Evolutionary conservation across 2,888 invertebrate species (phyloP), one percentile per base, ranked within the genome.

Genomic region (Labia minor): DNA sequence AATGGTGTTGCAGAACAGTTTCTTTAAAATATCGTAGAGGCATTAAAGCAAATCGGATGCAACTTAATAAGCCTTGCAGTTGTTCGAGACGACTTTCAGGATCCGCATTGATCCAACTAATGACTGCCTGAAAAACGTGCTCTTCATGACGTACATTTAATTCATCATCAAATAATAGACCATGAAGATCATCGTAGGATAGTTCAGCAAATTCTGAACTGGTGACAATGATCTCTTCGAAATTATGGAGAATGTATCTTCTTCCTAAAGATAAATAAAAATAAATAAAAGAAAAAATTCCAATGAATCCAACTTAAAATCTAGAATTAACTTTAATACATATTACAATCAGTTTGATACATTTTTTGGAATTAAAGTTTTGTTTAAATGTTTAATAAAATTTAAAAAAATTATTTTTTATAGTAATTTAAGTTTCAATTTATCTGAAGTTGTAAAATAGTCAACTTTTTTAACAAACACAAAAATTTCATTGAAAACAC

Each of bases 121-220:
- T 83, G 16, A 89, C 81, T 1, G 88, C 87, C 75, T 88, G 86
- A 76, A 89, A 89, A 11, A 89, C 88, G 67, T 83, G 80, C 76
- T 88, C 87, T 78, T 90, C 90, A 72, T 82, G 83, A 69, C 82
- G 81, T 19, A 87, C 85, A 76, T 90, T 90, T 64, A 91, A 77
- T 73, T 86, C 84, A 73, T 90, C 90, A 73, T 88, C 86, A 65
- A 80, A 77, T 64, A 90, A 78, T 69, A 89, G 81, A 68, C 83
- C 82, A 72, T 81, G 80, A 62, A 90, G 75, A 73, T 89, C 87
- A 63, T 84, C 81, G 64, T 78, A 78, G 1, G 80, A 77, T 66
- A 89, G 77, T 65, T 82, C 80, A 74, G 82, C 80, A 75, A 87
- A 86, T 76, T 88, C 88, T 66, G 78, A 77, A 61, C 70, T 70